These are phyloP conservation scores for Protonibea diacanthus DNA, from an alignment of 2,797 vertebrate genomes.

Conservation along the genomic window DNA sequence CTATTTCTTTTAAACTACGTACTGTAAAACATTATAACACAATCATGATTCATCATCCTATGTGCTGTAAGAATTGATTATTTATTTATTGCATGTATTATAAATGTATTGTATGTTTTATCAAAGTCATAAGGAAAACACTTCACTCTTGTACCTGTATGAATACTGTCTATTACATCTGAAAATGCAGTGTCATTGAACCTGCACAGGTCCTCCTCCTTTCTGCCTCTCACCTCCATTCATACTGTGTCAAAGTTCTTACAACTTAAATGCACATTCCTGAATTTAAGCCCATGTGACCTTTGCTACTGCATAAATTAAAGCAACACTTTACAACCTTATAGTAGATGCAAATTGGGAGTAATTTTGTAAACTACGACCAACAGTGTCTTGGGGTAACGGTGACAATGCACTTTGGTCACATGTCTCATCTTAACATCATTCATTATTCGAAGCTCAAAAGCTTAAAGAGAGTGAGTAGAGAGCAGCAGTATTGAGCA, in stretches of 20 bases:
- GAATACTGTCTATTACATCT: background rate
- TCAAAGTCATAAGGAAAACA: too few relatives aligned
- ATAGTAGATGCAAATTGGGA: background rate
- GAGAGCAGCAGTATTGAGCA: background rate
- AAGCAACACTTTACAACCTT: background rate
- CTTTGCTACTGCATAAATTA: background rate
- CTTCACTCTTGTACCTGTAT: too few relatives aligned
- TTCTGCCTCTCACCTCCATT: background rate
- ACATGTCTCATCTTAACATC: background rate
- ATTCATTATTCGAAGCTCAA: background rate
- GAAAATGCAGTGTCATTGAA: conserved; percentile 20
- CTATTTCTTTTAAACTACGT: background rate
- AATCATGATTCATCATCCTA: background rate
- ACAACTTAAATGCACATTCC: background rate
- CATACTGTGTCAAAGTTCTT: conserved; percentile 24
- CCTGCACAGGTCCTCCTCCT: background rate
- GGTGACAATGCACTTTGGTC: background rate
- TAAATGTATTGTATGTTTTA: background rate
- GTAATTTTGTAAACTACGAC: background rate
- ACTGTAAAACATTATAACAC: background rate
- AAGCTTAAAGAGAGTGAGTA: background rate
- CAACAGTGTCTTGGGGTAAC: background rate
- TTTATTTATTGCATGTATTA: background rate
- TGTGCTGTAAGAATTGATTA: background rate
- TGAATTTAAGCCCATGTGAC: background rate